These are phyloP conservation scores for Sminthopsis crassicaudata DNA, from an alignment of 2,113 vertebrate genomes.

Conservation along the genomic window DNA sequence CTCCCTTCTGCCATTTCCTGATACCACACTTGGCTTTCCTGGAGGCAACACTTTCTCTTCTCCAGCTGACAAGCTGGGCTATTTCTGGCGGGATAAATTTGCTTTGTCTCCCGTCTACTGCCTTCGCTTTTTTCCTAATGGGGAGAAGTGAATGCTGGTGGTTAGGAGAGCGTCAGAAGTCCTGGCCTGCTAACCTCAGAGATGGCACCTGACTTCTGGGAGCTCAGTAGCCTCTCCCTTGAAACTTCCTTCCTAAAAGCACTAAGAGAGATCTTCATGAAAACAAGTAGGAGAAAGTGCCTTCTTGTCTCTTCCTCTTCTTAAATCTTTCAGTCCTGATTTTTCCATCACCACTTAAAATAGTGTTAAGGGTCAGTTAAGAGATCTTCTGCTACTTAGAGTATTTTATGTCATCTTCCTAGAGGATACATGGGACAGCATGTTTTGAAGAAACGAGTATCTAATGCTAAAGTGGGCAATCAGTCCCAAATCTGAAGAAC, in stretches of 20 bases:
- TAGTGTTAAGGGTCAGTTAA: conserved; percentile 8
- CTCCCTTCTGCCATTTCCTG: conserved; percentile 48
- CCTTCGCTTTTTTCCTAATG: conserved; percentile 23
- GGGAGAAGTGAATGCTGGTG: conserved; percentile 32
- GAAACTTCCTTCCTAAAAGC: neutral
- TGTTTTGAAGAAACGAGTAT: conserved; percentile 22
- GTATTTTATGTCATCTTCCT: neutral
- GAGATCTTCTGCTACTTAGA: neutral
- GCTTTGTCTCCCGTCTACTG: conserved; percentile 21
- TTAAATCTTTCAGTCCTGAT: conserved; percentile 46
- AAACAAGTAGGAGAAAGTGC: neutral
- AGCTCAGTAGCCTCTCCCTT: neutral
- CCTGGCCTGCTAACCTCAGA: neutral
- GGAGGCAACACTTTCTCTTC: conserved; percentile 45
- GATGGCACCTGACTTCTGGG: neutral
- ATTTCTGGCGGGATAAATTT: conserved; percentile 31
- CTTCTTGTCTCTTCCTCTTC: neutral
- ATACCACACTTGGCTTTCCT: conserved; percentile 39
- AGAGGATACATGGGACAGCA: conserved; percentile 13
- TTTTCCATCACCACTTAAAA: conserved; percentile 13
- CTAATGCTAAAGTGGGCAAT: conserved; percentile 35
- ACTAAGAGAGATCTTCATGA: conserved; percentile 6
- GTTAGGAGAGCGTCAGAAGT: conserved; percentile 1
- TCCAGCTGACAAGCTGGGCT: conserved; percentile 41
- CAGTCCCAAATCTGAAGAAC: conserved; percentile 27